Evolutionary conservation across 2,888 invertebrate species (phyloP), one percentile per base, ranked within the genome.

Genomic region (Melitaea athalia): DNA sequence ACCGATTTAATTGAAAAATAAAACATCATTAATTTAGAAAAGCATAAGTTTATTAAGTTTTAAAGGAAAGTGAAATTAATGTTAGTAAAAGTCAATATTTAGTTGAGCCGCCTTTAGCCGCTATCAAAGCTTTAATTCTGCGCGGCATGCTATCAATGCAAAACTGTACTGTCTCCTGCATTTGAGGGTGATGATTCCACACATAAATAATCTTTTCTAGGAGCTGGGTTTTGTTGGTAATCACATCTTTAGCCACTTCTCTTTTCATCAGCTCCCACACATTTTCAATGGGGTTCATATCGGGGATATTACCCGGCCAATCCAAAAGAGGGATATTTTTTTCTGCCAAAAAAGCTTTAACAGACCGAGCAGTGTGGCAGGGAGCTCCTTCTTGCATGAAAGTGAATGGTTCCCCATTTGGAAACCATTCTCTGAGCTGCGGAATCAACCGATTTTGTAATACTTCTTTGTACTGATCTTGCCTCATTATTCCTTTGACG

Each of bases 211-310:
- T 5, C 14, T 10, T 47, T 47, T 53, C 64, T 74, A 63, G 61
- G 63, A 61, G 43, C 14, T 60, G 10, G 12, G 14, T 42, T 42
- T 65, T 59, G 52, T 17, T 60, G 6, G 65, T 65, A 38, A 74
- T 73, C 14, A 70, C 67, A 64, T 74, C 71, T 68, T 76, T 76
- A 38, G 71, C 67, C 17, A 70, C 70, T 71, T 71, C 70, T 62
- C 68, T 65, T 38, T 77, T 78, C 52, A 72, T 69, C 5, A 74
- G 59, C 47, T 74, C 75, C 75, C 75, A 76, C 10, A 74, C 15
- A 55, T 76, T 77, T 67, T 77, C 75, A 10, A 76, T 76, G 15
- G 75, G 74, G 63, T 76, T 75, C 67, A 74, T 63, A 50, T 73
- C 72, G 8, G 72, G 74, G 31, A 59, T 68, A 43, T 74, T 74